Conservation (phyloP, 2,113 vertebrate genomes). For the Pteropus alecto region DNA sequence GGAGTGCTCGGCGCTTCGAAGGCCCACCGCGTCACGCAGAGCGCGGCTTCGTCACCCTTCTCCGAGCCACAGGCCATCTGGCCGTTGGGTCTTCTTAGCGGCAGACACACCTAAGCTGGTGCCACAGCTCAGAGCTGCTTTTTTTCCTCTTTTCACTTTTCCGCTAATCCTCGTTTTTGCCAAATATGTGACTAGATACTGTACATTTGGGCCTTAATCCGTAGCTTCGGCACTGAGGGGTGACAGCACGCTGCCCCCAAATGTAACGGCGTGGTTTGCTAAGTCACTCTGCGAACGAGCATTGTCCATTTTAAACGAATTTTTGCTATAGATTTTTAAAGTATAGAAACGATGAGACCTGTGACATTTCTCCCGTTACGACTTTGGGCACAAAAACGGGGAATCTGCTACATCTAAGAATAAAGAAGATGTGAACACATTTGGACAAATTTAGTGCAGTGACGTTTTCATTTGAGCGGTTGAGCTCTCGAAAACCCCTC, state of each 20-base stretch:
- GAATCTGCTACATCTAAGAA: conserved; percentile 16
- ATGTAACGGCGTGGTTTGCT: background rate
- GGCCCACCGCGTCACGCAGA: background rate
- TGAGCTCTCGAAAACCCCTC: conserved; percentile 41
- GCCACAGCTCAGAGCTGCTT: background rate
- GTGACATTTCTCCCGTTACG: background rate
- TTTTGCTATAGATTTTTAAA: background rate
- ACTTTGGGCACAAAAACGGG: conserved; percentile 10
- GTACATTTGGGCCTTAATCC: background rate
- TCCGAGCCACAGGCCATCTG: too few species aligned
- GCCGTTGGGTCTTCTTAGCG: background rate
- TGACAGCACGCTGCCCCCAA: fast-evolving
- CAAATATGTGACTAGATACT: background rate
- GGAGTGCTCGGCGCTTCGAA: background rate
- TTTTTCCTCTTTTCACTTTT: background rate
- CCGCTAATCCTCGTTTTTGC: background rate
- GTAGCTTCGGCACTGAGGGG: background rate
- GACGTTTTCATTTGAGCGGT: background rate
- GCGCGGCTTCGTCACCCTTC: background rate
- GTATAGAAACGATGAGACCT: background rate
- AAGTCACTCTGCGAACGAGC: background rate
- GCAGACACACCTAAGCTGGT: too few species aligned
- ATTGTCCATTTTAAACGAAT: background rate
- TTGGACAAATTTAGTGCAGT: background rate
- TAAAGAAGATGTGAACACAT: background rate